Evolutionary conservation across 1,140 invertebrate genomes (phyloP), one percentile per base, ranked within the genome.

Genomic region (Musca domestica): DNA sequence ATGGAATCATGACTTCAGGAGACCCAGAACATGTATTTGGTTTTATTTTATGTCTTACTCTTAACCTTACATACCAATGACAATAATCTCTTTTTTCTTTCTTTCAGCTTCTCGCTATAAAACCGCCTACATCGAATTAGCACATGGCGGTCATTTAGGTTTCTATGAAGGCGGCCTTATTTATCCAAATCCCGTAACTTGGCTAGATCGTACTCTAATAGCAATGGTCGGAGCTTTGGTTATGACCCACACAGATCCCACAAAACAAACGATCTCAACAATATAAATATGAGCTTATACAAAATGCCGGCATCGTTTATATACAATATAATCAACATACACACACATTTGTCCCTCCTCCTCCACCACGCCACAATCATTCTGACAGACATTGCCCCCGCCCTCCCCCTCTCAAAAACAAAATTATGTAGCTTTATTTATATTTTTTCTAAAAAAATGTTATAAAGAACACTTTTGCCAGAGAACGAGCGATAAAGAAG

Each of bases 121-220:
- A 68, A 84, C 87, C 2, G 83, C 93, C 65, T 94, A 92, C 72
- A 84, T 95, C 23, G 89, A 94, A 76, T 83, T 95, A 3, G 90
- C 92, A 17, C 94, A 96, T 80, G 95, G 95, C 6, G 95, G 95
- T 9, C 95, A 97, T 83, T 83, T 97, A 67, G 95, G 95, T 30
- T 96, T 95, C 81, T 95, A 95, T 79, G 95, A 96, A 83, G 92
- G 93, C 6, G 92, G 92, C 12, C 81, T 91, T 22, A 72, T 95
- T 0, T 92, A 91, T 76, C 94, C 95, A 0, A 91, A 94, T 74
- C 90, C 91, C 1, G 89, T 95, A 22, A 95, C 93, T 19, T 97
- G 95, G 95, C 80, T 96, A 51, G 94, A 96, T 83, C 87, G 92
- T 54, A 88, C 92, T 1, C 82, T 96, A 6, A 88, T 95, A 6